These are phyloP conservation scores for Choloepus hoffmanni DNA, from an alignment of 2,113 vertebrate genomes.

Conservation along the genomic window DNA sequence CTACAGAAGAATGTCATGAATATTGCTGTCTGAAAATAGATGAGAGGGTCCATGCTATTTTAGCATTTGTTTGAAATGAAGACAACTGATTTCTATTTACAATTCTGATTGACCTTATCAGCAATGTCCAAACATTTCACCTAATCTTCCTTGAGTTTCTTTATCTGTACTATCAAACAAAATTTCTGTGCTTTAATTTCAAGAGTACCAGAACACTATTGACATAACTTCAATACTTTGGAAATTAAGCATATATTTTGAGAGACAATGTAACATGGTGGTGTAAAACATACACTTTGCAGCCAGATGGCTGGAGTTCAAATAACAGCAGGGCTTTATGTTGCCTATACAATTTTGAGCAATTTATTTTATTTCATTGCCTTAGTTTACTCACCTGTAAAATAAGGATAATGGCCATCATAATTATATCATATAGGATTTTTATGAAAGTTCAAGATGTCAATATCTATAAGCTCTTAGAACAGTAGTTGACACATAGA, in stretches of 20 bases:
- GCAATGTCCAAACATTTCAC: conserved; percentile 42
- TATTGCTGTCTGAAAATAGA: conserved; percentile 42
- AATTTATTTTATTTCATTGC: neutral
- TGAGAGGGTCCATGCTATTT: conserved; percentile 27
- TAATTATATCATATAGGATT: neutral
- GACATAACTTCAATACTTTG: neutral
- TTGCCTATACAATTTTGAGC: neutral
- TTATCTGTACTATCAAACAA: conserved; percentile 20
- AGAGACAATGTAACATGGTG: neutral
- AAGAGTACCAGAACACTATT: conserved; percentile 17
- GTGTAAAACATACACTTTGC: neutral
- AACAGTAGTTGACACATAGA: neutral
- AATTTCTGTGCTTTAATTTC: conserved; percentile 20
- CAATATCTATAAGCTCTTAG: neutral
- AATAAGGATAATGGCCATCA: neutral
- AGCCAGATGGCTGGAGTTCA: neutral
- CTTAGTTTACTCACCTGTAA: neutral
- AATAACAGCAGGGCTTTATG: neutral
- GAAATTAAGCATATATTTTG: neutral
- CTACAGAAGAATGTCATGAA: neutral
- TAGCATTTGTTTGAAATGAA: conserved; percentile 52
- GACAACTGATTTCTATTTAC: conserved; percentile 60
- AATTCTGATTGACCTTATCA: conserved; percentile 60
- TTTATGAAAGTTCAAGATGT: neutral
- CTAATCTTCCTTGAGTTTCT: conserved; percentile 18